Base-by-base conservation (phyloP, 2,113 vertebrate species). In the Anhinga anhinga region DNA sequence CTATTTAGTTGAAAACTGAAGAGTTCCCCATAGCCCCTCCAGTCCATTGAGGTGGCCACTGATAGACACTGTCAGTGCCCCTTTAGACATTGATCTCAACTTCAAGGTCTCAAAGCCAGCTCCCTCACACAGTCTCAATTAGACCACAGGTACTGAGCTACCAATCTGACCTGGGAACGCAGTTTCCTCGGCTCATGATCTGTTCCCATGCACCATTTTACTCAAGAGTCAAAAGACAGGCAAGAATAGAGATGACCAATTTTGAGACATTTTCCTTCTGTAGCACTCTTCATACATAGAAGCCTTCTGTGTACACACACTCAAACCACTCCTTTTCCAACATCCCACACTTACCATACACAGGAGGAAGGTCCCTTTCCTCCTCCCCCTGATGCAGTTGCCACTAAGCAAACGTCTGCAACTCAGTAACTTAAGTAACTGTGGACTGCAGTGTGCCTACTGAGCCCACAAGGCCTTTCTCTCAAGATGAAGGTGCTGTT, bases 21-120 rank as follows among this genome's bases (percentile, higher is more conserved):
- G 49, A 83, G 59, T 4, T 84, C 22, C 17, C 23, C 2, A 3
- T 2, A 73, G 56, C 11, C 30, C 34, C 42, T 55, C 17, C 53
- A 56, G 1, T 29, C 29, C n/a, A 20, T 3, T 7, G 47, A 45
- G 11, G 11, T n/a, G 10, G 15, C 34, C 58, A 65, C n/a, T 4
- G 1, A 23, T 0, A 87, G 42, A 82, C n/a, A 66, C 0, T 20
- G 16, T 3, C 40, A 65, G 12, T 12, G 29, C 25, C 67, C 42
- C 45, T 76, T 70, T 9, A 52, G 34, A 29, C 34, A 87, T 1
- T 1, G 0, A 44, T 36, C 67, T 70, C 55, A 30, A 34, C 45
- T 66, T 20, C 16, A 4, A 5, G 23, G 10, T 74, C 55, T 62
- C 61, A 49, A 86, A 80, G 26, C 5, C 56, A 67, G 42, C 42